These are phyloP conservation scores for Crotalus tigris DNA, from an alignment of 2,113 vertebrate genomes.

Conservation along the genomic window DNA sequence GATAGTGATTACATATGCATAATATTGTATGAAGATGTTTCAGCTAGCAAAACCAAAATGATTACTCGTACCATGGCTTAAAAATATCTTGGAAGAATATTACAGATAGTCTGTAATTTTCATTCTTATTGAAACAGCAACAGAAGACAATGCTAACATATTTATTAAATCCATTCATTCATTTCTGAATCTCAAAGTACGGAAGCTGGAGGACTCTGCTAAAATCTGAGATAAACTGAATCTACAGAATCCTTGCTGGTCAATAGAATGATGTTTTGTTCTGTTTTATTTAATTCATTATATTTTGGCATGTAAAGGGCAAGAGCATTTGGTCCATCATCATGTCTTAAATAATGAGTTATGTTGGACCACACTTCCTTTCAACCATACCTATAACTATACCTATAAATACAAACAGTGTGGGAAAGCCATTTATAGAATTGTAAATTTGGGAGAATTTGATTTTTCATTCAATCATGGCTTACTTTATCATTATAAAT, in stretches of 20 bases:
- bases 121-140: not conserved
- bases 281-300: not conserved
- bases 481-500: not conserved
- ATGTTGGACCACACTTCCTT: not conserved
- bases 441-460: not conserved
- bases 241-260: conserved; percentile 22
- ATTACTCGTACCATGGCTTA: not conserved
- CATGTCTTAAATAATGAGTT: not conserved
- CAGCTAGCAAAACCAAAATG: not conserved
- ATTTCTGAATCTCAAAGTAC: not conserved
- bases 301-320: not conserved
- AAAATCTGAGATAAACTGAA: conserved; percentile 26
- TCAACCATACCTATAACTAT: not conserved
- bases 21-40: not conserved
- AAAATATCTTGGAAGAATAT: not conserved
- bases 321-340: not conserved
- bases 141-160: not conserved
- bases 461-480: not conserved
- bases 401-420: not conserved
- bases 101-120: not conserved
- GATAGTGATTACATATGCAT: not conserved
- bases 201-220: not conserved
- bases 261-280: not conserved
- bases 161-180: not conserved
- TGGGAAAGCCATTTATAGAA: not conserved